Evolutionary conservation across 2,888 invertebrate genomes (phyloP).

Genomic region (Magallana nippona): DNA sequence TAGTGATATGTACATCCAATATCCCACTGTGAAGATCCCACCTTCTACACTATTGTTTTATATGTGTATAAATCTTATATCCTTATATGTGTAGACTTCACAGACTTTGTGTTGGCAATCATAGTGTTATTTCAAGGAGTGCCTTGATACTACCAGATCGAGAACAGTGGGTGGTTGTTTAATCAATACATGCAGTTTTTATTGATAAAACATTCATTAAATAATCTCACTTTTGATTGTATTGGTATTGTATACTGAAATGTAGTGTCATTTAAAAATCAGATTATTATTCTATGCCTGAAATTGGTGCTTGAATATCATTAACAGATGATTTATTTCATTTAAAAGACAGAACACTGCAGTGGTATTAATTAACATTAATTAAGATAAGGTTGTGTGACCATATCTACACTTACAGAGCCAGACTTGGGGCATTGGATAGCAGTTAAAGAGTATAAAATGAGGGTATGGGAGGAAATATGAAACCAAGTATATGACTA

Average conservation of each 20-base stretch:
- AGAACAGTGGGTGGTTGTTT: background rate
- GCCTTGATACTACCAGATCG: background rate
- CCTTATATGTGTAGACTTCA: background rate
- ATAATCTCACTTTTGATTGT: background rate
- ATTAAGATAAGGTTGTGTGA: too few species aligned
- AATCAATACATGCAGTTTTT: constrained; percentile 11
- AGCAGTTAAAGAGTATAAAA: too few species aligned
- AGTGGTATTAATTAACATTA: constrained; percentile 27
- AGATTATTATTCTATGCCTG: background rate
- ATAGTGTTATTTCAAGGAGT: constrained; percentile 15
- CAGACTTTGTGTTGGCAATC: background rate
- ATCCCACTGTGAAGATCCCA: too few species aligned
- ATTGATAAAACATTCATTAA: background rate
- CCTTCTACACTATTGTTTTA: too few species aligned
- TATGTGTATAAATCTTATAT: too few species aligned
- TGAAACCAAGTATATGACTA: too few species aligned
- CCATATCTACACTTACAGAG: too few species aligned
- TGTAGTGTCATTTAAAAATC: background rate
- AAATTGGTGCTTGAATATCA: background rate
- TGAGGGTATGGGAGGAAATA: too few species aligned
- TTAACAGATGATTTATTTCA: background rate
- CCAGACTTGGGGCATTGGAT: too few species aligned
- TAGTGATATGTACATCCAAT: too few species aligned
- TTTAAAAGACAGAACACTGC: background rate
- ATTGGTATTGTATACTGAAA: background rate